Percentiles rank a stretch among this genome's conserved stretches.
phyloP scores from a whole-genome alignment of 2,888 invertebrate species.

The Alentia gelatinosa region DNA sequence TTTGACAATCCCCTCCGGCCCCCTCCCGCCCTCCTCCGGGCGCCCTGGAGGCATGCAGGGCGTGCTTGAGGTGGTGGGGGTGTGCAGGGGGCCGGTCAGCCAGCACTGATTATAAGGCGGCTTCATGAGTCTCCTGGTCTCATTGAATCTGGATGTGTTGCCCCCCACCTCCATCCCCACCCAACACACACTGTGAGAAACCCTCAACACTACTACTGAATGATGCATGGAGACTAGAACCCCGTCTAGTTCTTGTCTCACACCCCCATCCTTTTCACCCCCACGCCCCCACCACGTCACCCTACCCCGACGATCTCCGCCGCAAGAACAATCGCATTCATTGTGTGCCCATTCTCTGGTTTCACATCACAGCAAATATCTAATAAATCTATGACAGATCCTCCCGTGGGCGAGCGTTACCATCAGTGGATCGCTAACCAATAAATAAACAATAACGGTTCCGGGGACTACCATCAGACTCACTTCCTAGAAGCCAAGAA shows the following conservation, averaged over 20 bases:
- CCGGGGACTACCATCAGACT: too few relatives aligned
- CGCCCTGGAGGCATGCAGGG: neutral
- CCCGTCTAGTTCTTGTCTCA: neutral
- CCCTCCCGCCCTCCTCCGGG: neutral
- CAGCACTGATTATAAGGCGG: constrained; percentile 24
- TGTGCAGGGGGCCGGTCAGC: neutral
- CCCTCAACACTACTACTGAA: neutral
- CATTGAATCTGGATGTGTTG: neutral
- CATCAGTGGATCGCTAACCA: too few relatives aligned
- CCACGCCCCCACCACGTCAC: neutral
- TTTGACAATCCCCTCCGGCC: neutral
- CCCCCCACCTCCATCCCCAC: neutral
- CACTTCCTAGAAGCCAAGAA: too few relatives aligned
- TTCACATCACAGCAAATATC: too few relatives aligned
- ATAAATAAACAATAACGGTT: too few relatives aligned
- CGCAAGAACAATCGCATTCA: too few relatives aligned
- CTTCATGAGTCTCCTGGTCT: neutral
- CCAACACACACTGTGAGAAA: neutral
- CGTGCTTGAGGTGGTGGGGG: neutral
- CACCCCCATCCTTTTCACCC: too few relatives aligned
- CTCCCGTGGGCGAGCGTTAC: too few relatives aligned
- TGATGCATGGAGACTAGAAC: neutral
- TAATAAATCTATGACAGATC: too few relatives aligned
- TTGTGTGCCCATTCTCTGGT: too few relatives aligned
- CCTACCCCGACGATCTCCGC: neutral